phyloP scores from a whole-genome alignment of 1,140 invertebrate genomes.

The Belonocnema kinseyi region DNA sequence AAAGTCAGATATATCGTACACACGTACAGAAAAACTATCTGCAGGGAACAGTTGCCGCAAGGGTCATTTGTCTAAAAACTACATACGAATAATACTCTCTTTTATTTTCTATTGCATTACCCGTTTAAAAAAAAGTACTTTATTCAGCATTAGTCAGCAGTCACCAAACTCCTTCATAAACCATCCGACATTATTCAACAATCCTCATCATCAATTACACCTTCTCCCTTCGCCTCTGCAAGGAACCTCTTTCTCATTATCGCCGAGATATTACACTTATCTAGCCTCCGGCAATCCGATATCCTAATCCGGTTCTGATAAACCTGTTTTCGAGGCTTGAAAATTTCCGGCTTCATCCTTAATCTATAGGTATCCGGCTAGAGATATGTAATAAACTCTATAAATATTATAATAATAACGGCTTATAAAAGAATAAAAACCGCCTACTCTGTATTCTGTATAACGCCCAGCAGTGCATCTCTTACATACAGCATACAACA shows the following conservation, averaged over 20 bases:
- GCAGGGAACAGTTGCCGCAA: too few relatives aligned
- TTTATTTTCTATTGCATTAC: too few relatives aligned
- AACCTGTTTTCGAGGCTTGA: background rate
- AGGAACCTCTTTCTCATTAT: background rate
- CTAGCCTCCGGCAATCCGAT: background rate
- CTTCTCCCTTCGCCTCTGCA: background rate
- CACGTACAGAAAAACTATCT: too few relatives aligned
- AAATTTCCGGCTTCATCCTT: conserved; percentile 14
- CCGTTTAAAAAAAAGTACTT: background rate
- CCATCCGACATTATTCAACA: background rate
- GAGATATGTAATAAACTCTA: background rate
- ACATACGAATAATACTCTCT: too few relatives aligned
- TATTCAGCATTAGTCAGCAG: background rate
- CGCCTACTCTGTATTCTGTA: background rate
- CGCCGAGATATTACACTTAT: background rate
- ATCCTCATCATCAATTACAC: conserved; percentile 3
- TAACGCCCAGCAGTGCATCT: background rate
- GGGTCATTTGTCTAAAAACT: too few relatives aligned
- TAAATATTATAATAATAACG: background rate
- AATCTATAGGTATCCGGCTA: background rate
- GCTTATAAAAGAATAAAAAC: background rate
- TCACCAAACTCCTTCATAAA: background rate
- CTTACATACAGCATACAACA: too few relatives aligned
- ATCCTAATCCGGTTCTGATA: conserved; percentile 10
- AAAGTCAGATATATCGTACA: too few relatives aligned